Base-by-base conservation (phyloP, 1,140 invertebrate species). In the Mylabris phalerata region DNA sequence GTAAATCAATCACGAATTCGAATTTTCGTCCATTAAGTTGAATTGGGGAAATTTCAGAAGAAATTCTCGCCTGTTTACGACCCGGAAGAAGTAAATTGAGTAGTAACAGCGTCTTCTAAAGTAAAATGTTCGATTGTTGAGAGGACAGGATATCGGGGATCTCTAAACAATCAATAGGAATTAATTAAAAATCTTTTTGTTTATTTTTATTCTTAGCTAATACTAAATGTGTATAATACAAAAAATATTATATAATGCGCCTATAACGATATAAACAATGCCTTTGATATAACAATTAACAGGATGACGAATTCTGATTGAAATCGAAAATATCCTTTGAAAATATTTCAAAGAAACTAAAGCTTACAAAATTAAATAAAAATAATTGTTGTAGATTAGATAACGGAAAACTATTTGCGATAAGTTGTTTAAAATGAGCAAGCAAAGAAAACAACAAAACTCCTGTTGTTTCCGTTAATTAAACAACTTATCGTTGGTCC, bases 191-290 rank as follows among this genome's bases (percentile, higher is more conserved):
- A 32, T 32, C 32, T 32, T 32, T 32, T 7, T 32, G 7, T 32
- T 32, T 32, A 5, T 5, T 32, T 32, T 32, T 32, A 5, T 5
- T 32, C 7, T 32, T 10, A 44, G n/a, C 19, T 44, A 44, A 7
- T 9, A 44, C 19, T 32, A 32, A 48, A 56, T 26, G 65, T 67
- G 66, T 69, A 69, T 69, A 67, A 69, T 67, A 69, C 67, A 69
- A 69, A 69, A 69, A 69, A 69, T 69, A 69, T 69, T 66, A 59
- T 66, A 65, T 66, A 65, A 65, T 66, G 62, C 62, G 60, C 64
- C 62, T 67, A 65, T 65, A 67, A 65, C 55, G 54, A 58, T 67
- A 69, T 61, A 69, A 69, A 69, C 63, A 67, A 67, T 62, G 60
- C 51, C 49, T 55, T 60, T 63, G 41, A 64, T 59, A 62, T 48